Evolutionary conservation across 2,888 invertebrate genomes (phyloP).

Genomic region (Andrena hattorfiana): DNA sequence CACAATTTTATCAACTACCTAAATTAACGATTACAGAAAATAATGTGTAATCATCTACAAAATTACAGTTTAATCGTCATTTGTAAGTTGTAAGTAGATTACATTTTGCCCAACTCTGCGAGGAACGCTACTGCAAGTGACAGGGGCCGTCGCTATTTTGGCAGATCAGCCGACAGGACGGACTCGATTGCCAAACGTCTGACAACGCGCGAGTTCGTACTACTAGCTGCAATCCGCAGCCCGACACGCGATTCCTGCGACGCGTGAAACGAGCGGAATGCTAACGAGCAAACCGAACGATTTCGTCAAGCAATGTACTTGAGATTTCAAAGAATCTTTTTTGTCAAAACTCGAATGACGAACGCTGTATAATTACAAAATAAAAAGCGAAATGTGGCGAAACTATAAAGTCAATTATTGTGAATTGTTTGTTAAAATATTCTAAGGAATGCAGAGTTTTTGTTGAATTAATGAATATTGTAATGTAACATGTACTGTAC

Average conservation of each 20-base stretch:
- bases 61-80: too few species aligned
- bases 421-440: background rate
- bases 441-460: background rate
- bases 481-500: too few species aligned
- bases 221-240: constrained; percentile 19
- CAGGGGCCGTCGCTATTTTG: background rate
- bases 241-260: background rate
- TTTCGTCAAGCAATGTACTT: background rate
- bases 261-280: background rate
- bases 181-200: constrained; percentile 34
- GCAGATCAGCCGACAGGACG: background rate
- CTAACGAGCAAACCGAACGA: background rate
- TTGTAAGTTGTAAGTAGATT: too few species aligned
- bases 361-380: too few species aligned
- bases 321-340: background rate
- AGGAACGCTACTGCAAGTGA: background rate
- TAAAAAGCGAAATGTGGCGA: too few species aligned
- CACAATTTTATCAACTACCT: too few species aligned
- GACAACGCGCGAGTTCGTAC: constrained; percentile 21
- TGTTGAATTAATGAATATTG: too few species aligned
- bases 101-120: too few species aligned
- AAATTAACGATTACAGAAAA: too few species aligned
- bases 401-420: too few species aligned
- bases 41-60: too few species aligned
- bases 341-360: background rate